Percentiles rank a stretch among this genome's conserved stretches.
Conservation (phyloP, 2,888 invertebrate species). For the Chaetogeoica ovagalla region DNA sequence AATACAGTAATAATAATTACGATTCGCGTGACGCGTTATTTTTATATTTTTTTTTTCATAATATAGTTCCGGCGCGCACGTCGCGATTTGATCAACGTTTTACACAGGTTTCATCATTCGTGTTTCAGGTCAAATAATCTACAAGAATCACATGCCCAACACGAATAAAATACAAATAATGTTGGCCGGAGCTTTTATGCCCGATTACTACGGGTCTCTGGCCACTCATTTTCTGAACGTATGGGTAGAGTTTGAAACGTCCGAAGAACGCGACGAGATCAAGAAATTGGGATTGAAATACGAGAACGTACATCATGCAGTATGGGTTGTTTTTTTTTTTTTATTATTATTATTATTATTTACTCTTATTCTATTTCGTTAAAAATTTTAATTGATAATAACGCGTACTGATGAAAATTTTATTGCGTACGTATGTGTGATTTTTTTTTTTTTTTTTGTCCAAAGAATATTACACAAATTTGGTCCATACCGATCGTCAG, state of each 20-base stretch:
- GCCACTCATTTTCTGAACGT: conserved; percentile 61
- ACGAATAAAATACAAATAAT: conserved; percentile 62
- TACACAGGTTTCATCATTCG: background rate
- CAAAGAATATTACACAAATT: conserved; percentile 63
- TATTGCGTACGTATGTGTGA: background rate
- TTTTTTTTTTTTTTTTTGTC: no score
- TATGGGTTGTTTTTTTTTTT: conserved; percentile 5
- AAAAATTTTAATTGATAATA: background rate
- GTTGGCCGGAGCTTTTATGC: conserved; percentile 67
- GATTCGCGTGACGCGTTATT: no score
- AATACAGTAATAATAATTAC: background rate
- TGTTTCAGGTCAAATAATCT: conserved; percentile 45
- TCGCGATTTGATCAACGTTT: no score
- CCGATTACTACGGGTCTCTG: conserved; percentile 63
- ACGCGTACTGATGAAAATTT: background rate
- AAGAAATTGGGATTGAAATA: background rate
- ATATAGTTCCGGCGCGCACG: no score
- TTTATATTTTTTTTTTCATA: background rate
- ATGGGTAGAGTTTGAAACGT: conserved; percentile 61
- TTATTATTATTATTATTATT: background rate
- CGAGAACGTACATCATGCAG: background rate
- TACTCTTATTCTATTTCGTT: background rate
- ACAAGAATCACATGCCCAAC: conserved; percentile 29
- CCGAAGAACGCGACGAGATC: background rate
- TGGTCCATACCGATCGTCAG: conserved; percentile 68